Conservation (phyloP, 2,888 invertebrate genomes). For the Yponomeuta sedellus region DNA sequence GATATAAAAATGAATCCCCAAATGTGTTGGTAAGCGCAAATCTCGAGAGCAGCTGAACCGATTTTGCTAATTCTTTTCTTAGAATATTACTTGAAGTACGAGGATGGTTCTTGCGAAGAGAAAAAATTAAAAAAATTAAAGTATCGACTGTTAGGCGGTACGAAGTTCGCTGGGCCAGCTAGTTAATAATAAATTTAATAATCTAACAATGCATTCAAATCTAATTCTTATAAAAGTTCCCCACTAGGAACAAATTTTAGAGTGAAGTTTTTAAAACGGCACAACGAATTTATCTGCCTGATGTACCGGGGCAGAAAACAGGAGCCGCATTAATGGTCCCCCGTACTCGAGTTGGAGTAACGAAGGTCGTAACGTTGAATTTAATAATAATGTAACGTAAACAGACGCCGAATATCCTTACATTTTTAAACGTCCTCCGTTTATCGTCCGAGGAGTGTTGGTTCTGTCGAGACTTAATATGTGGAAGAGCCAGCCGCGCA, state of each 20-base stretch:
- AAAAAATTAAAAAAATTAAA: no score
- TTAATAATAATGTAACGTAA: conserved; percentile 41
- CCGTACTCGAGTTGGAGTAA: conserved; percentile 31
- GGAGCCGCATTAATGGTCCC: conserved; percentile 28
- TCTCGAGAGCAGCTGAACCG: no score
- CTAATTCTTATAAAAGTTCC: no score
- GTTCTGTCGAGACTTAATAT: conserved; percentile 1
- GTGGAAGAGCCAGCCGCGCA: conserved; percentile 19
- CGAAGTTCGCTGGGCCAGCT: no score
- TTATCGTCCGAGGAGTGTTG: conserved; percentile 17
- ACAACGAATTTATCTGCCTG: conserved; percentile 9
- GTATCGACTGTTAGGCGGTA: no score
- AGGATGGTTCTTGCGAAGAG: no score
- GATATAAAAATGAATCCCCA: no score
- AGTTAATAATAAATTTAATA: no score
- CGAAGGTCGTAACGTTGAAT: conserved; percentile 36
- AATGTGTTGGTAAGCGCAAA: no score
- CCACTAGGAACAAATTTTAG: neutral
- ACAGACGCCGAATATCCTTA: conserved; percentile 31
- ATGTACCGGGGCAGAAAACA: conserved; percentile 7
- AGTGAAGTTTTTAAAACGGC: conserved; percentile 16
- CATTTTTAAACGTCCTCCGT: conserved; percentile 17
- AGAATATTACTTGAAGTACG: no score
- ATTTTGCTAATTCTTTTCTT: no score
- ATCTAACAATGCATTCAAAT: no score